Percentiles rank a stretch among this genome's conserved stretches.
phyloP scores from a whole-genome alignment of 2,113 vertebrate genomes.

The Pseudorectes ferrugineus region DNA sequence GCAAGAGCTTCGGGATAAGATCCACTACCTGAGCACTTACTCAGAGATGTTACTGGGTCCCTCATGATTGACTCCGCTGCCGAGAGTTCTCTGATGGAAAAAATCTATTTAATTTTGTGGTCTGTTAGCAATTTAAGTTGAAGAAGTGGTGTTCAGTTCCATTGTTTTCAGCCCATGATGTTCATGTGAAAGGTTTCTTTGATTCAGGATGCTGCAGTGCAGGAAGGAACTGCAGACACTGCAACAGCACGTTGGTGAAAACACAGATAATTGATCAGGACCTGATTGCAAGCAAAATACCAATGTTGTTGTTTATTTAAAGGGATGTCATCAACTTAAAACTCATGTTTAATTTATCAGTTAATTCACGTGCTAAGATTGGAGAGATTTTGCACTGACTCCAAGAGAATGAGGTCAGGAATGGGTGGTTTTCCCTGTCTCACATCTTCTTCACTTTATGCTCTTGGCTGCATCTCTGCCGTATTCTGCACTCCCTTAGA shows the following conservation, averaged over 20 bases:
- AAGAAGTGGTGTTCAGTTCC: conserved; percentile 5
- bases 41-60: background rate
- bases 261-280: background rate
- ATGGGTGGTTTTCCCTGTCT: background rate
- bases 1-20: background rate
- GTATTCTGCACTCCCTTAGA: accelerated
- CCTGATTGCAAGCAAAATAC: background rate
- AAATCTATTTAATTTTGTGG: conserved; percentile 3
- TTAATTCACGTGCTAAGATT: background rate
- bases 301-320: background rate
- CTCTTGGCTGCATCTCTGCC: background rate
- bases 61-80: background rate
- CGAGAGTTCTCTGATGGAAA: conserved; percentile 4
- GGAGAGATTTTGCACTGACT: background rate
- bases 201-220: background rate
- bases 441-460: background rate
- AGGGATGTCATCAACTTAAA: background rate
- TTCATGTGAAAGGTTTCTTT: conserved; percentile 9
- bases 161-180: conserved; percentile 26
- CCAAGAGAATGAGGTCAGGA: background rate
- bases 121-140: conserved; percentile 46
- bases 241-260: background rate
- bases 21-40: background rate
- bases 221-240: background rate
- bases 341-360: background rate